These are phyloP conservation scores for Ondatra zibethicus DNA, from an alignment of 2,113 vertebrate species.

Conservation along the genomic window DNA sequence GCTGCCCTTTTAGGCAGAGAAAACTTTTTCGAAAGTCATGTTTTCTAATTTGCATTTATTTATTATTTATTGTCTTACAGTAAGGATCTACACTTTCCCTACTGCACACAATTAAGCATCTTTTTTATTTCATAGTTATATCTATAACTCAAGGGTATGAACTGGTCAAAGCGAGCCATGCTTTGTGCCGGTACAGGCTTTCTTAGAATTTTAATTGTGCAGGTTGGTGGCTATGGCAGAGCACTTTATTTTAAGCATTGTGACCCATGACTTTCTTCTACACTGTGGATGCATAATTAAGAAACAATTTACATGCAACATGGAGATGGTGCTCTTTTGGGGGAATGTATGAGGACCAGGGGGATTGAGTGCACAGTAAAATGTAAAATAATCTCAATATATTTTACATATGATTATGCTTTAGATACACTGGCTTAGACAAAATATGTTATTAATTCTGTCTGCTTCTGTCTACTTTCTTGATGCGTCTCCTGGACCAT, in stretches of 20 bases:
- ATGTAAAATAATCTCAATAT: neutral
- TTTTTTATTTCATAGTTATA: neutral
- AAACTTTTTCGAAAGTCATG: neutral
- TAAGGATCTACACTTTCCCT: accelerated
- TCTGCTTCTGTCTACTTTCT: neutral
- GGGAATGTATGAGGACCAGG: neutral
- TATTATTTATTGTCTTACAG: neutral
- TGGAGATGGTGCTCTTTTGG: neutral
- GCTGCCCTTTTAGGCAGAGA: neutral
- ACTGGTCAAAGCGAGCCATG: neutral
- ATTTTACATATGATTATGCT: neutral
- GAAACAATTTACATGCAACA: neutral
- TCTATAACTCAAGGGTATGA: neutral
- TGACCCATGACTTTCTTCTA: neutral
- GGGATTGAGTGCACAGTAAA: neutral
- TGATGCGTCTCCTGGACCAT: neutral
- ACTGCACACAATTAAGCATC: too few relatives aligned
- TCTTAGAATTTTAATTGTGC: neutral
- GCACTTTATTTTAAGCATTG: neutral
- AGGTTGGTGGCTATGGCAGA: neutral
- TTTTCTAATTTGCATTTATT: neutral
- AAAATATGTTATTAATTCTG: neutral
- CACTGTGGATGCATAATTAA: neutral
- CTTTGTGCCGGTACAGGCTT: neutral
- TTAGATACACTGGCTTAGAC: neutral